Evolutionary conservation across 2,113 vertebrate genomes (phyloP).

Genomic region (Limnothrissa miodon): DNA sequence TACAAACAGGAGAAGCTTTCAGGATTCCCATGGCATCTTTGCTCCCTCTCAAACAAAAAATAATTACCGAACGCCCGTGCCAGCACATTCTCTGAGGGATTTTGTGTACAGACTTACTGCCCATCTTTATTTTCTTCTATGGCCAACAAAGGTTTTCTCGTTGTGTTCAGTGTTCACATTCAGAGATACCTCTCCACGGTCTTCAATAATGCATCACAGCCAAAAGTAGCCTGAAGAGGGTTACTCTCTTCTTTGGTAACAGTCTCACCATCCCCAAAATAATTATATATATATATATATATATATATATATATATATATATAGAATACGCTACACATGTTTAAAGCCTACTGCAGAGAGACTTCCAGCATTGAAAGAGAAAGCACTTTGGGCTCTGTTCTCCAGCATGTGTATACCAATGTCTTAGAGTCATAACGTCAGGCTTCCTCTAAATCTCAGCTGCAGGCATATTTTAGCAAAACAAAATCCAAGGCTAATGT

Average conservation of each 20-base stretch:
- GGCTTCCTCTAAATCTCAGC: constrained; percentile 1
- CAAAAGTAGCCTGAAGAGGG: constrained; percentile 23
- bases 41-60: not conserved
- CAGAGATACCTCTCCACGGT: constrained; percentile 32
- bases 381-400: too few species aligned
- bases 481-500: not conserved
- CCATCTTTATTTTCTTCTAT: constrained; percentile 11
- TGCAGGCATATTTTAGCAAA: constrained; percentile 2
- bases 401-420: not conserved
- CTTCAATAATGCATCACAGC: constrained; percentile 52
- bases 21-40: not conserved
- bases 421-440: not conserved
- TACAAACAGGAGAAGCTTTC: not conserved
- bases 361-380: not conserved
- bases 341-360: not conserved
- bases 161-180: not conserved
- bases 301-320: not conserved
- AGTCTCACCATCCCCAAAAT: not conserved
- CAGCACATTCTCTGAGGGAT: constrained; percentile 20
- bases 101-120: not conserved
- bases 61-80: not conserved
- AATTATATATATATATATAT: not conserved
- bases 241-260: not conserved
- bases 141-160: constrained; percentile 18
- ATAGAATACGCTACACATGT: not conserved